Conservation (phyloP, 2,888 invertebrate species). For the Pharmacophagus antenor region DNA sequence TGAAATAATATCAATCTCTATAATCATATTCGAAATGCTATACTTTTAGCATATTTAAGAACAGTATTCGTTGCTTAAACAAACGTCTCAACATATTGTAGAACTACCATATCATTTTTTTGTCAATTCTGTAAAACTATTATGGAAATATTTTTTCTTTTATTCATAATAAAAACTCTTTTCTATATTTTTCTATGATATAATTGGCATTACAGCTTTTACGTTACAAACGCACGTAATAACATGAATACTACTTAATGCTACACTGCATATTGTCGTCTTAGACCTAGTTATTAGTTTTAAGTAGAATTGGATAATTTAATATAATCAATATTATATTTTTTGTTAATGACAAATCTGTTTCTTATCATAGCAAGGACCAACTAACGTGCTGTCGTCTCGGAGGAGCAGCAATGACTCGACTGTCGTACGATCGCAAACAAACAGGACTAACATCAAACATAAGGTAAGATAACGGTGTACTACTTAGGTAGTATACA, state of each 20-base stretch:
- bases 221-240: conserved; percentile 15
- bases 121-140: conserved; percentile 2
- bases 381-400: conserved; percentile 86
- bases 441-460: conserved; percentile 73
- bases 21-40: no score
- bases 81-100: background rate
- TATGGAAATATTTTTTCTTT: background rate
- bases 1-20: no score
- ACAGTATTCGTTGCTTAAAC: background rate
- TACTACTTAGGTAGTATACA: no score
- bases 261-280: conserved; percentile 1
- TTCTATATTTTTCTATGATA: background rate
- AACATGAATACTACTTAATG: conserved; percentile 4
- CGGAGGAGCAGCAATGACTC: conserved; percentile 93
- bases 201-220: conserved; percentile 4
- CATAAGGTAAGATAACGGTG: conserved; percentile 77
- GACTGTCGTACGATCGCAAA: conserved; percentile 79
- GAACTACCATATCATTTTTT: background rate
- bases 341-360: background rate
- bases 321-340: conserved; percentile 20
- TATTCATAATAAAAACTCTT: background rate
- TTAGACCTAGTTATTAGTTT: conserved; percentile 9
- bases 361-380: conserved; percentile 81
- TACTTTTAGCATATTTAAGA: background rate
- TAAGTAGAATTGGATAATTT: conserved; percentile 14